Base-by-base conservation (phyloP, 2,797 vertebrate species). In the Danio tinwini region DNA sequence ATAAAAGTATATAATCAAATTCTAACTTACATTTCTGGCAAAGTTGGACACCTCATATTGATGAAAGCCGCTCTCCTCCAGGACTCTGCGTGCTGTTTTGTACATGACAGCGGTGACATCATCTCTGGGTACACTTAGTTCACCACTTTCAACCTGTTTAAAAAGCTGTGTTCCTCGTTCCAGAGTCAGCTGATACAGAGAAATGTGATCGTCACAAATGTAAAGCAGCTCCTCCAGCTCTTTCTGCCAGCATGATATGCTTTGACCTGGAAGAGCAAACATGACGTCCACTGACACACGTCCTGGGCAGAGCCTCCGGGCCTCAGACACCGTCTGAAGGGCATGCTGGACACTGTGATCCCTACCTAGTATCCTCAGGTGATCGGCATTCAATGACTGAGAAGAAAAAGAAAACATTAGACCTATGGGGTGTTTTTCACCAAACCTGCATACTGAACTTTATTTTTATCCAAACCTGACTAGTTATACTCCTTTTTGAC, bases 31-130 rank as follows among this genome's bases (percentile, higher is more conserved):
- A 47, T 92, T 91, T 89, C 91, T 93, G 53, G 96, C 95, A 68
- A 99, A 99, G 91, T 96, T 98, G 2, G 98, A 99, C 84, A 99
- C 96, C 83, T 99, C 97, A 0, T 99, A 99, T 81, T 97, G 98
- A n/a, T 85, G 86, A 83, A 97, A 96, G 56, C 95, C 94, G 0
- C 88, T 85, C 0, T 91, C 88, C 7, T 74, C 86, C 6, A 98
- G 92, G 37, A 68, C n/a, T 2, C 19, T 17, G 6, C 93, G 86
- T 11, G 96, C 95, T 0, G 86, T 17, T 2, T 88, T 87, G 88
- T 97, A 99, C 97, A 98, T 97, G 6, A 93, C 91, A 0, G 96
- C 94, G 0, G 90, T 90, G 6, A 88, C 79, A 3, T 98, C 95
- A 0, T 93, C 93, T 1, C 82, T 17, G 0, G 95, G 95, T 0